Percentiles rank a stretch among this genome's conserved stretches.
Evolutionary conservation across 2,797 vertebrate genomes (phyloP).

Genomic region (Pelodytes ibericus): DNA sequence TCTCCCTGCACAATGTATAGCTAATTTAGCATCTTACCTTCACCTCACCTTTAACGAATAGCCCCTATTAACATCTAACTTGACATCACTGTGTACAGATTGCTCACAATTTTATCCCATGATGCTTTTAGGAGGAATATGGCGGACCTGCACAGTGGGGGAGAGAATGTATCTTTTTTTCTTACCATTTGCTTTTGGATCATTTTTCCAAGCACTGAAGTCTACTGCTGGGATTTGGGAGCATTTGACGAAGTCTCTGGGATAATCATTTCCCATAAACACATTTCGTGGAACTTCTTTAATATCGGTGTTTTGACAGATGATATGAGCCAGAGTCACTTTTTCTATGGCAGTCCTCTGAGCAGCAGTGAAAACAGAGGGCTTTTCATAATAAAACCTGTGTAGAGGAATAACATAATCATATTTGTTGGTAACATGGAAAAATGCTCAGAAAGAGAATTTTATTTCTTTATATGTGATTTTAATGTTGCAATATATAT

Average conservation of each 20-base stretch:
- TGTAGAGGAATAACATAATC: conserved; percentile 44
- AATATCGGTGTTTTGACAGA: conserved; percentile 88
- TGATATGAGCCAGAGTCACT: conserved; percentile 70
- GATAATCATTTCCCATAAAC: conserved; percentile 66
- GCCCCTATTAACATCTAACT: too few relatives aligned
- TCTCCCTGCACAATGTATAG: too few relatives aligned
- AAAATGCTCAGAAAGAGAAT: too few relatives aligned
- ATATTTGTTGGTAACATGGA: too few relatives aligned
- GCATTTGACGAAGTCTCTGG: conserved; percentile 68
- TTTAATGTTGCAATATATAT: too few relatives aligned
- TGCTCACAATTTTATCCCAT: too few relatives aligned
- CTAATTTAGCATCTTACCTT: too few relatives aligned
- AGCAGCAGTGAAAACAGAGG: conserved; percentile 72
- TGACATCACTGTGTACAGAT: too few relatives aligned
- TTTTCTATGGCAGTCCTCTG: conserved; percentile 70
- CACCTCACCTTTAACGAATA: too few relatives aligned
- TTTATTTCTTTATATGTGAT: too few relatives aligned
- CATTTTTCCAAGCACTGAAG: conserved; percentile 71
- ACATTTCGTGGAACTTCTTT: conserved; percentile 68
- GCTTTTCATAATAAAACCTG: conserved; percentile 87
- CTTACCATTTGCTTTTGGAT: neutral
- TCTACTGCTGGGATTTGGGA: conserved; percentile 61
- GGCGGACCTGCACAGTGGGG: too few relatives aligned
- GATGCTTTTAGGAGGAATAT: too few relatives aligned
- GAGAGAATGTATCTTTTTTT: neutral